These are phyloP conservation scores for Agapornis canus DNA, from an alignment of 2,797 vertebrate genomes.

Conservation along the genomic window DNA sequence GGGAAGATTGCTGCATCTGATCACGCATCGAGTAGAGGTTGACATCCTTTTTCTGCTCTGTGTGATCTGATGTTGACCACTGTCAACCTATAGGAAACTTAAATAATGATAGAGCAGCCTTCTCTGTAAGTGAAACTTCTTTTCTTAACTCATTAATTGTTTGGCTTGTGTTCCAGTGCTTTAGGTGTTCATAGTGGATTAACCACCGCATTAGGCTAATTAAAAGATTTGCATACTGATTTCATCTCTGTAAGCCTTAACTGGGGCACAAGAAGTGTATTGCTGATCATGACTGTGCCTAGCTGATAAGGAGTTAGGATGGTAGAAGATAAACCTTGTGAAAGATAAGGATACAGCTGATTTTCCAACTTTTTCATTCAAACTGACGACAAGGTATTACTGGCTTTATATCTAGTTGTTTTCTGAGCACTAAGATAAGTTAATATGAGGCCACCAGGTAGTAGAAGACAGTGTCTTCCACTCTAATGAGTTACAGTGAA, in stretches of 20 bases:
- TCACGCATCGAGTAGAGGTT: background rate
- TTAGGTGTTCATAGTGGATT: conserved; percentile 15
- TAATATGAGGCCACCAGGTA: background rate
- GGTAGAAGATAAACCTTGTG: background rate
- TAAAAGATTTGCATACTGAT: conserved; percentile 40
- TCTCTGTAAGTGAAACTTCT: background rate
- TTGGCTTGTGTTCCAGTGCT: background rate
- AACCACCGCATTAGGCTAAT: conserved; percentile 21
- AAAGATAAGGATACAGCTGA: background rate
- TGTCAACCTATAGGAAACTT: background rate
- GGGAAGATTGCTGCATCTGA: background rate
- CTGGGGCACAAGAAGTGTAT: background rate
- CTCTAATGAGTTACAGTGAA: background rate
- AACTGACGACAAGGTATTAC: background rate
- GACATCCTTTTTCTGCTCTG: background rate
- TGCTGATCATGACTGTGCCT: background rate
- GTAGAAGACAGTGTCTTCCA: background rate
- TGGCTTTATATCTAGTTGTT: background rate
- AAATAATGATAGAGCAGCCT: background rate
- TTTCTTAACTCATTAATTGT: background rate
- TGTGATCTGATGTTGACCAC: background rate
- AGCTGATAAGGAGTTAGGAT: background rate
- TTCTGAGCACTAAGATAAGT: background rate
- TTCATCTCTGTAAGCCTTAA: conserved; percentile 3
- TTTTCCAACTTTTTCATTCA: background rate